Conservation (phyloP, 2,113 vertebrate genomes). For the Pituophis catenifer region DNA sequence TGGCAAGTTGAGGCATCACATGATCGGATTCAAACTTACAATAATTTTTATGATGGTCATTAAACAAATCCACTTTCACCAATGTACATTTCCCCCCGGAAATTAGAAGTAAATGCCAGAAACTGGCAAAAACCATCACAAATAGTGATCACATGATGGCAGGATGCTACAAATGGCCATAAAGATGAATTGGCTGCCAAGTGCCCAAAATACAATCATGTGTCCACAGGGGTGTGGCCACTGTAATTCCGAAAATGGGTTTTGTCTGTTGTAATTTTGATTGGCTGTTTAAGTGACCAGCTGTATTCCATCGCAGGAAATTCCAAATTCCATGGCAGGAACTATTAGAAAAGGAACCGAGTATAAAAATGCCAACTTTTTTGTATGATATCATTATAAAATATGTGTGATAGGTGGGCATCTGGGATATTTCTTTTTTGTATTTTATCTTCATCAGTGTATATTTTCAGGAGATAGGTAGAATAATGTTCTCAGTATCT, state of each 20-base stretch:
- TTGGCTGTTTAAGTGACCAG: too few relatives aligned
- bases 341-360: background rate
- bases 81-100: background rate
- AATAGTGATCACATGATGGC: background rate
- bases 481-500: background rate
- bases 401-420: background rate
- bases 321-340: background rate
- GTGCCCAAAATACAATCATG: too few relatives aligned
- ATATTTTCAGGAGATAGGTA: background rate
- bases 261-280: too few relatives aligned
- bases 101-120: background rate
- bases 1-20: background rate
- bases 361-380: background rate
- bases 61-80: background rate
- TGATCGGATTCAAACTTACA: background rate
- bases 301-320: background rate
- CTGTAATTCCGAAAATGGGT: too few relatives aligned
- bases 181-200: too few relatives aligned
- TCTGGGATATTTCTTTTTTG: background rate
- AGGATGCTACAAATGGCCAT: background rate
- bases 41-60: background rate
- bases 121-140: background rate
- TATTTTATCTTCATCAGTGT: background rate
- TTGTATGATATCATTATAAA: too few relatives aligned
- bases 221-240: too few relatives aligned